These are phyloP conservation scores for Orchestia grillus DNA, from an alignment of 1,140 invertebrate genomes.

Conservation along the genomic window DNA sequence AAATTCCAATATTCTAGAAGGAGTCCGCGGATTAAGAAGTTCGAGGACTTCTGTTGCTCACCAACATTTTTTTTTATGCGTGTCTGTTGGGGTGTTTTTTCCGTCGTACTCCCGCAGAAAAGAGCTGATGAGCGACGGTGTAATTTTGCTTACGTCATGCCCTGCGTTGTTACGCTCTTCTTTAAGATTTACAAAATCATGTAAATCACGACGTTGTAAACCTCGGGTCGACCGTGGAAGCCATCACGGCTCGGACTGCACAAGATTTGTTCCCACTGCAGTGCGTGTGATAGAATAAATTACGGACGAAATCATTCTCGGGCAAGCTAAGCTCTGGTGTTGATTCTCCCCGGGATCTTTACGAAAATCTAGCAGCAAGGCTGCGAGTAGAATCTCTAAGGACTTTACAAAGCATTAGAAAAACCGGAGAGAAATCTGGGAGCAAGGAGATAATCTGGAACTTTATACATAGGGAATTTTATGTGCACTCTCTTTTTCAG, in stretches of 20 bases:
- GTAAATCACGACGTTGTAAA: background rate
- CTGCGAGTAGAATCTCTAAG: background rate
- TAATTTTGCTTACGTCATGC: no score
- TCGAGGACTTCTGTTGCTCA: no score
- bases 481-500: background rate
- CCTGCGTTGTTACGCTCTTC: background rate
- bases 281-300: background rate
- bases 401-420: background rate
- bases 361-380: background rate
- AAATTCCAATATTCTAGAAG: no score
- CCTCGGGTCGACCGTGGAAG: background rate
- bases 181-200: background rate
- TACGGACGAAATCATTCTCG: background rate
- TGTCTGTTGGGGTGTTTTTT: no score
- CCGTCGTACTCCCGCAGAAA: no score
- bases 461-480: background rate
- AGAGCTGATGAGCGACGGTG: no score
- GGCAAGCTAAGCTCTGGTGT: background rate
- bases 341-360: background rate
- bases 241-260: background rate
- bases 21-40: no score
- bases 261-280: background rate
- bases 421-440: background rate
- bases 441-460: background rate
- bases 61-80: no score